phyloP scores from a whole-genome alignment of 1,140 invertebrate genomes.

The Ditylenchus dipsaci region DNA sequence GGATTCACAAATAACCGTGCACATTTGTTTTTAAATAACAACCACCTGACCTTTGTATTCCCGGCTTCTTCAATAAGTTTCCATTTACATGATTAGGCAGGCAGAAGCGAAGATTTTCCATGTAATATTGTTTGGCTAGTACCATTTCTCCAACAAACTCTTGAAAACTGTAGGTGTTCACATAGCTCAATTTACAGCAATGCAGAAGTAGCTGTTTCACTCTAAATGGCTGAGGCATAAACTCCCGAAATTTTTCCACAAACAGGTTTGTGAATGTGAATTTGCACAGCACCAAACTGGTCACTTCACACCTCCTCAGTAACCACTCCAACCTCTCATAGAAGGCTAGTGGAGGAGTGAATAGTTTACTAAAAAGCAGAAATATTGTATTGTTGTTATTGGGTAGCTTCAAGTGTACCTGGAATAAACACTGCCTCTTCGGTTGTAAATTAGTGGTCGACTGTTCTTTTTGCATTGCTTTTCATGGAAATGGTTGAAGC shows the following conservation, averaged over 20 bases:
- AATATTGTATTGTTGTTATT: background rate
- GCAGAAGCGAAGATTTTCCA: conserved; percentile 11
- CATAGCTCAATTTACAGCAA: conserved; percentile 14
- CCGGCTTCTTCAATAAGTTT: background rate
- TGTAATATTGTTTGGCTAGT: conserved; percentile 6
- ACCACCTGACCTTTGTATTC: conserved; percentile 12
- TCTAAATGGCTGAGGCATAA: background rate
- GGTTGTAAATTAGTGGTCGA: background rate
- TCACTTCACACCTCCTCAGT: conserved; percentile 14
- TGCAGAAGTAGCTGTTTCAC: conserved; percentile 3
- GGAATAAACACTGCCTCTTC: background rate
- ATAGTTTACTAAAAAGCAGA: conserved; percentile 10
- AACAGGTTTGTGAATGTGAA: conserved; percentile 31
- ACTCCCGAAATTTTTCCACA: conserved; percentile 24
- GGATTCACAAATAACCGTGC: too few relatives aligned
- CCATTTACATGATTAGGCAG: conserved; percentile 15
- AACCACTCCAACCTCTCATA: conserved; percentile 22
- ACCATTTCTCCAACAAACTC: conserved; percentile 1
- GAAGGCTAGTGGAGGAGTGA: conserved; percentile 24
- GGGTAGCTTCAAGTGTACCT: too few relatives aligned
- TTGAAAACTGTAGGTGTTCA: conserved; percentile 15
- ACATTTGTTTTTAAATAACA: conserved; percentile 2
- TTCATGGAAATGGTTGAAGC: background rate
- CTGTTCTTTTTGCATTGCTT: background rate
- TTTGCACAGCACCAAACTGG: conserved; percentile 10